Percentiles rank a stretch among this genome's conserved stretches.
phyloP scores from a whole-genome alignment of 2,797 vertebrate genomes.

The Phoeniculus purpureus region DNA sequence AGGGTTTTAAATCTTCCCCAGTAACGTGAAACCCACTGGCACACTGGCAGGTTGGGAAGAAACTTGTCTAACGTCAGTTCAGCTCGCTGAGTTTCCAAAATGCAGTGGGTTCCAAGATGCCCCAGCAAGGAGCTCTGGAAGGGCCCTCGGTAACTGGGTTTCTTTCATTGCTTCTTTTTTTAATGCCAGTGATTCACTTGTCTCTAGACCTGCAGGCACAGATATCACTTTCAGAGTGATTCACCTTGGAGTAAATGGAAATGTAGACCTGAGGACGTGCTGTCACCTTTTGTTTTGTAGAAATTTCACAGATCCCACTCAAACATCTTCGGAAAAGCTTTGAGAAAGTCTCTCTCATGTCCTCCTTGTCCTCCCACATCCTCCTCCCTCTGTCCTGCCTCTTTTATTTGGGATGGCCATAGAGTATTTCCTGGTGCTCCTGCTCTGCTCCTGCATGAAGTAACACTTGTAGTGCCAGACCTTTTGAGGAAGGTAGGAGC shows the following conservation, averaged over 20 bases:
- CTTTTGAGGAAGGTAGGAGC: fast-evolving
- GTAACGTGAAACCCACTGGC: background rate
- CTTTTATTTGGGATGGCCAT: background rate
- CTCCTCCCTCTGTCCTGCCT: background rate
- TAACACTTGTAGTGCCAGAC: background rate
- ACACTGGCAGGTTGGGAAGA: background rate
- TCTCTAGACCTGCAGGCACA: background rate
- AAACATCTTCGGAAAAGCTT: background rate
- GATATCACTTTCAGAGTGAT: background rate
- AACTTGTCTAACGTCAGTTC: background rate
- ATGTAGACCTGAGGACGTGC: background rate
- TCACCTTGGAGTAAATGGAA: background rate
- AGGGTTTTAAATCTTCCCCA: background rate
- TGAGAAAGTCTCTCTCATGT: background rate
- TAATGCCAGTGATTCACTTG: background rate
- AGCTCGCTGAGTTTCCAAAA: background rate
- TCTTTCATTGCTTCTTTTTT: background rate
- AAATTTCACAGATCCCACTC: background rate
- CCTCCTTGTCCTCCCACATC: constrained; percentile 22
- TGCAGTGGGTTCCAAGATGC: background rate
- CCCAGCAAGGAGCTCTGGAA: background rate
- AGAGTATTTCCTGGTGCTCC: background rate
- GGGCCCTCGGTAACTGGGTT: fast-evolving
- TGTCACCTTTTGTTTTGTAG: background rate
- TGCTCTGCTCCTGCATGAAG: background rate